Evolutionary conservation across 2,113 vertebrate genomes (phyloP), one percentile per base, ranked within the genome.

Genomic region (Dendrocopos noguchii): DNA sequence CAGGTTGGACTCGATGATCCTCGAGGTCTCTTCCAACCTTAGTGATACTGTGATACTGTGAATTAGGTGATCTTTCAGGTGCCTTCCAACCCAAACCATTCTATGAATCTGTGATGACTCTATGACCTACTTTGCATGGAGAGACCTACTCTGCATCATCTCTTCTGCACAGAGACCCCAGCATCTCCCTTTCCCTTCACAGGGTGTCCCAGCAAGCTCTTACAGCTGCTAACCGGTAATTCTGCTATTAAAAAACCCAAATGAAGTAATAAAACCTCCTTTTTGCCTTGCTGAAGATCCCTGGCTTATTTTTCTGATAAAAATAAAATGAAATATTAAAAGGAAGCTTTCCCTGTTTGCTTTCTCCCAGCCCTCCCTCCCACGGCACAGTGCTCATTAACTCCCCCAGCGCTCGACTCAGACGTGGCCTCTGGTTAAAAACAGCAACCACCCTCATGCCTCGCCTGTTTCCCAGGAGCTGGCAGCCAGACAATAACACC

Each of bases 401-500:
- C 92, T 96, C 93, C 84, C 92, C 88, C 70, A 96, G 91, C 39
- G 15, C 94, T 95, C 42, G 8, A 96, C 90, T 94, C 84, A 96
- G 97, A 80, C 31, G 16, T 20, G 95, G 93, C 77, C 96, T 87
- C 96, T 11, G 33, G 92, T 96, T 97, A 97, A 96, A 97, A 96
- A 97, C 84, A 91, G 96, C 87, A 93, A 59, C 95, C 93, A 5
- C 96, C 96, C 93, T 87, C 90, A 5, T 91, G 92, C 81, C 73
- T 85, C 2, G 84, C 90, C 94, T 96, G 96, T 60, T 80, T 80
- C 90, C 85, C 42, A 5, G 60, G 94, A 93, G 97, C 93, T 95
- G 63, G 70, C 44, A 94, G 91, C 91, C 97, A 97, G 97, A 96
- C 96, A 97, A 94, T 96, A 94, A 95, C 97, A 96, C 95, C 80